Percentiles rank a stretch among this genome's conserved stretches.
These are phyloP conservation scores for Hassar affinis DNA, from an alignment of 2,113 vertebrate genomes.

Conservation along the genomic window DNA sequence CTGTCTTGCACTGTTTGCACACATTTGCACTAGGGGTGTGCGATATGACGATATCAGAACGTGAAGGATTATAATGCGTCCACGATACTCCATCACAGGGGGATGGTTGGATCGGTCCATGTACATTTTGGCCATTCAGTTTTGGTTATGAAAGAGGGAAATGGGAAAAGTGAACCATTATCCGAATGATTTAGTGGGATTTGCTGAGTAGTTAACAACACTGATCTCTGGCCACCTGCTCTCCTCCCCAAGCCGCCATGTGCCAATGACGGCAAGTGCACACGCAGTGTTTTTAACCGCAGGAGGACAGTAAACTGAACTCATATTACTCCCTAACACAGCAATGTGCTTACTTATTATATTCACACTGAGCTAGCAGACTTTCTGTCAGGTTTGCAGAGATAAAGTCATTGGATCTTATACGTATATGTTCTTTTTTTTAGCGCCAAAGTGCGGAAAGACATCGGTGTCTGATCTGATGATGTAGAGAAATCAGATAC, in stretches of 20 bases:
- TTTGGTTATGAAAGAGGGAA: background rate
- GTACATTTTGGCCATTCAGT: too few species aligned
- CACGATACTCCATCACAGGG: too few species aligned
- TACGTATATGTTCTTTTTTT: too few species aligned
- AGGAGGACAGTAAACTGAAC: background rate
- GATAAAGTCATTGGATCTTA: background rate
- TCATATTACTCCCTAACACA: background rate
- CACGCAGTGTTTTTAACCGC: background rate
- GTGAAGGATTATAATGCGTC: too few species aligned
- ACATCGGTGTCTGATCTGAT: background rate
- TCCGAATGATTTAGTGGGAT: constrained; percentile 5
- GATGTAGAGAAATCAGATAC: background rate
- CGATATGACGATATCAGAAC: too few species aligned
- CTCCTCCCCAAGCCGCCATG: background rate
- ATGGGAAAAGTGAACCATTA: too few species aligned
- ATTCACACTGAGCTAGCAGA: background rate
- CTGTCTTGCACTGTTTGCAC: too few species aligned
- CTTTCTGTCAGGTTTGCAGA: background rate
- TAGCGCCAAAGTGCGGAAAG: background rate
- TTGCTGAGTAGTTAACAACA: constrained; percentile 34
- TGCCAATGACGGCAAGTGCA: background rate
- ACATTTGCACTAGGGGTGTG: too few species aligned
- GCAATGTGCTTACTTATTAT: background rate
- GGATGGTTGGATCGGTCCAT: too few species aligned
- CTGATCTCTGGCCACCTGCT: constrained; percentile 34